Conservation (phyloP, 1,140 invertebrate genomes). For the Scaptomyza pallida region DNA sequence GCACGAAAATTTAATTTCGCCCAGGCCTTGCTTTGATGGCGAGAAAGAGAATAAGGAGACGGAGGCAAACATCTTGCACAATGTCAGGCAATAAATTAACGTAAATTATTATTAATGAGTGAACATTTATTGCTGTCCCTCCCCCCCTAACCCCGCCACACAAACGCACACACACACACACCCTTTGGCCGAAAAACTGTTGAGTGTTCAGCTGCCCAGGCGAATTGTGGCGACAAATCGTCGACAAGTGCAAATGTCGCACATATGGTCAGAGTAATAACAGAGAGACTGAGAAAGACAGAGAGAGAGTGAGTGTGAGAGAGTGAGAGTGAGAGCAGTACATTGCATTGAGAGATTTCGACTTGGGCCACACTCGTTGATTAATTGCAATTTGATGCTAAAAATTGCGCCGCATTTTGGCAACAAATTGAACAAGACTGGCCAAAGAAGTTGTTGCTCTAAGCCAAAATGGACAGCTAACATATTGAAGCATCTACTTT, state of each 20-base stretch:
- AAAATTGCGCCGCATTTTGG: slow-evolving; percentile 64
- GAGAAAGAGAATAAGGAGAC: too few species aligned
- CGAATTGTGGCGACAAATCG: slow-evolving; percentile 51
- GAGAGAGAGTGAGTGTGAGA: background rate
- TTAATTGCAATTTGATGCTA: slow-evolving; percentile 81
- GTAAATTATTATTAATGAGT: slow-evolving; percentile 79
- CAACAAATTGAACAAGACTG: slow-evolving; percentile 39
- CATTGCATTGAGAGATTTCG: slow-evolving; percentile 18
- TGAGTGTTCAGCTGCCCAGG: slow-evolving; percentile 24
- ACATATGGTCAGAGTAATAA: slow-evolving; percentile 26
- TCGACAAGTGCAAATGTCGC: slow-evolving; percentile 64
- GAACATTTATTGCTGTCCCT: slow-evolving; percentile 71
- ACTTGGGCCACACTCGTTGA: slow-evolving; percentile 50
- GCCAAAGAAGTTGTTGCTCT: slow-evolving; percentile 34
- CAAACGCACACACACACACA: too few species aligned
- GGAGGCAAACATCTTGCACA: slow-evolving; percentile 39
- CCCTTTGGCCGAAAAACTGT: slow-evolving; percentile 3
- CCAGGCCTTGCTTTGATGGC: background rate
- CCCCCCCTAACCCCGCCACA: too few species aligned
- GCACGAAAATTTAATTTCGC: slow-evolving; percentile 48
- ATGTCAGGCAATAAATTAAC: slow-evolving; percentile 75
- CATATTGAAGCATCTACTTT: background rate
- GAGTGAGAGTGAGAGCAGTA: background rate
- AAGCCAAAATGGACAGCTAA: slow-evolving; percentile 26
- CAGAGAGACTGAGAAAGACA: background rate